phyloP scores from a whole-genome alignment of 1,140 invertebrate genomes.

The Leptopilina boulardi region DNA sequence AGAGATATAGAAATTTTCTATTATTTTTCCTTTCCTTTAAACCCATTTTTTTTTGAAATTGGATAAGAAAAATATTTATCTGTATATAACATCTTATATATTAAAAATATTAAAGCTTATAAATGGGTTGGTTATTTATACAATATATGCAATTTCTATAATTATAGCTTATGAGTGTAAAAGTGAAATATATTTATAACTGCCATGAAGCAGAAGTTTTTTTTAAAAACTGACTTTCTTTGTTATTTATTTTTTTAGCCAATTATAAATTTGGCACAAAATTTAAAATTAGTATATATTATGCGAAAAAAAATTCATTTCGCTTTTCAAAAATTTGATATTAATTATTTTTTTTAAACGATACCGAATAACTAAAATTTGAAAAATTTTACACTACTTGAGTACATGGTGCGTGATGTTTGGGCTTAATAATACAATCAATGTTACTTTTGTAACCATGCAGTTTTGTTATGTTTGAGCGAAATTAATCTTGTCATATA shows the following conservation, averaged over 20 bases:
- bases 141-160: background rate
- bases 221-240: background rate
- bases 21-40: background rate
- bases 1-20: background rate
- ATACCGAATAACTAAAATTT: too few relatives aligned
- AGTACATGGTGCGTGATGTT: too few relatives aligned
- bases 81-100: background rate
- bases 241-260: background rate
- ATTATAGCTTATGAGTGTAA: background rate
- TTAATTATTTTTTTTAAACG: too few relatives aligned
- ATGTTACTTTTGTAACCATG: background rate
- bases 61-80: background rate
- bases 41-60: background rate
- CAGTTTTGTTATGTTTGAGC: constrained; percentile 21
- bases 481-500: constrained; percentile 1
- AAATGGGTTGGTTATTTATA: background rate
- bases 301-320: too few relatives aligned
- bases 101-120: background rate
- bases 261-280: constrained; percentile 1
- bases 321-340: too few relatives aligned
- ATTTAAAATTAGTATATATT: background rate
- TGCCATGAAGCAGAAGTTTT: constrained; percentile 1
- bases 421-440: background rate
- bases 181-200: background rate
- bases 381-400: too few relatives aligned